These are phyloP conservation scores for Drosophila malerkotliana DNA, from an alignment of 1,140 invertebrate genomes.

Conservation along the genomic window DNA sequence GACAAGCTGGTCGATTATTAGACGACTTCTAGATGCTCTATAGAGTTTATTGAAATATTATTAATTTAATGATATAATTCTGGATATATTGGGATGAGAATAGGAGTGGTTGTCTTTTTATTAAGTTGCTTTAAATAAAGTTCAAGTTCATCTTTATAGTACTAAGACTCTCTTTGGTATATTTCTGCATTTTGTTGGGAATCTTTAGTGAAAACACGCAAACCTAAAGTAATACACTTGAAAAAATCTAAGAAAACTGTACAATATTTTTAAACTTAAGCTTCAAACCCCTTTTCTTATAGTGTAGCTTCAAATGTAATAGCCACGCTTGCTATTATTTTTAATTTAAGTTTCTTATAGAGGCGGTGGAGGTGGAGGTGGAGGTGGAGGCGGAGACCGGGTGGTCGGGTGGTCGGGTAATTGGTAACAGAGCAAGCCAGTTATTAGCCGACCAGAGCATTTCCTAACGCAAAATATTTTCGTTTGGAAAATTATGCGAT, in stretches of 20 bases:
- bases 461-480: slow-evolving; percentile 70
- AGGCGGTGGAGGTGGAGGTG: not conserved
- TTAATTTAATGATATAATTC: not conserved
- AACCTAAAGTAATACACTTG: not conserved
- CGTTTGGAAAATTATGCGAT: slow-evolving; percentile 39
- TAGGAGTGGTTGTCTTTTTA: too few species aligned
- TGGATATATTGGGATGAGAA: not conserved
- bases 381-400: not conserved
- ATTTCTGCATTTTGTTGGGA: not conserved
- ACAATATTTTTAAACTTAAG: not conserved
- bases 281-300: not conserved
- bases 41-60: not conserved
- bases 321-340: slow-evolving; percentile 38
- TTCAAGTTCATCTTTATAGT: too few species aligned
- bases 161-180: not conserved
- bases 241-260: not conserved
- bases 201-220: not conserved
- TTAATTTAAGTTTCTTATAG: not conserved
- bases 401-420: slow-evolving; percentile 4
- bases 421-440: slow-evolving; percentile 36
- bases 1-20: not conserved
- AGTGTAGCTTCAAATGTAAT: slow-evolving; percentile 59
- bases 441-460: slow-evolving; percentile 58
- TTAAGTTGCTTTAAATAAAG: not conserved
- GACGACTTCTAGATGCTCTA: not conserved